These are phyloP conservation scores for Darevskia nairensis DNA, from an alignment of 2,797 vertebrate species.

Conservation along the genomic window DNA sequence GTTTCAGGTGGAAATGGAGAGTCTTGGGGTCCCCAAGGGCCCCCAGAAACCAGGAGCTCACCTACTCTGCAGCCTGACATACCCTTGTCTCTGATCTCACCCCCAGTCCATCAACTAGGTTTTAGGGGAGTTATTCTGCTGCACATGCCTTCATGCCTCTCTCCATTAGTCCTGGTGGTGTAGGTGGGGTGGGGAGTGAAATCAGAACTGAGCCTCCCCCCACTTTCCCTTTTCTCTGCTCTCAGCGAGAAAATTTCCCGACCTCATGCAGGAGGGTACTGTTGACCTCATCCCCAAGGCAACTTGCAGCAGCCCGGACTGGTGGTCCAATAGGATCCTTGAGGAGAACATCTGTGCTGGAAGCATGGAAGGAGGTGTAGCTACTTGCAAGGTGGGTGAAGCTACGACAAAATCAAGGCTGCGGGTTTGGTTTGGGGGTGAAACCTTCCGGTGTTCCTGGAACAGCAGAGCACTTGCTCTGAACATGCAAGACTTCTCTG, in stretches of 20 bases:
- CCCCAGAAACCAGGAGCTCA: too few species aligned
- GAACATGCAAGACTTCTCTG: too few species aligned
- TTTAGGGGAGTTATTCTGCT: background rate
- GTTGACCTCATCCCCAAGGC: background rate
- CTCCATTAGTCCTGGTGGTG: background rate
- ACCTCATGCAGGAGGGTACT: conserved; percentile 26
- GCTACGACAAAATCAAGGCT: too few species aligned
- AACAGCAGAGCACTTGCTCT: too few species aligned
- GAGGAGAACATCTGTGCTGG: conserved; percentile 38
- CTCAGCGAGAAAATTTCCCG: background rate
- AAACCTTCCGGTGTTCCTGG: background rate
- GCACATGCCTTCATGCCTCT: background rate
- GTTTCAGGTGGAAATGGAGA: too few species aligned
- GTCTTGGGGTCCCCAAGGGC: too few species aligned
- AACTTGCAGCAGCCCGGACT: background rate
- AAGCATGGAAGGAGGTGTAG: background rate
- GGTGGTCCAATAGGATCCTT: conserved; percentile 4
- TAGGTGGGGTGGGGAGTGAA: background rate
- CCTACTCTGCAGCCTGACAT: too few species aligned
- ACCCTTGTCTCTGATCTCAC: too few species aligned
- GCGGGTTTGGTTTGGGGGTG: background rate
- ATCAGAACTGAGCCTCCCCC: background rate
- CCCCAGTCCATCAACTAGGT: background rate
- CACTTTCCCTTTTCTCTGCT: background rate
- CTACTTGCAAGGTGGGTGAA: conserved; percentile 30